These are phyloP conservation scores for Bembecia ichneumoniformis DNA, from an alignment of 2,888 invertebrate species.

Conservation along the genomic window DNA sequence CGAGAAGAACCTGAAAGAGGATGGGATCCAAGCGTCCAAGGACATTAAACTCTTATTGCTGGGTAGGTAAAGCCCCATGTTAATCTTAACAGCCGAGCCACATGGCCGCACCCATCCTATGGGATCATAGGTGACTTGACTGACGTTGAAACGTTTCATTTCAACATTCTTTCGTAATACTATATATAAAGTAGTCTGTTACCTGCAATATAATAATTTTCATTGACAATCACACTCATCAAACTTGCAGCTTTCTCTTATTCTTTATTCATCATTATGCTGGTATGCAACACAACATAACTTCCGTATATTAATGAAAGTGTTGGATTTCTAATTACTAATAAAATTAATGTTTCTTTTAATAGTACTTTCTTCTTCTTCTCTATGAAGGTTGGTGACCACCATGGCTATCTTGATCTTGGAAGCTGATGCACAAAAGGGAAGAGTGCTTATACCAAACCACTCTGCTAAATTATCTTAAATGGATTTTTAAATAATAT, in stretches of 20 bases:
- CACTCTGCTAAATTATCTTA: no score
- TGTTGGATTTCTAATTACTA: conserved; percentile 23
- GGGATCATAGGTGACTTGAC: background rate
- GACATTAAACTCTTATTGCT: conserved; percentile 98
- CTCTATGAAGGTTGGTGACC: no score
- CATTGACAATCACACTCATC: background rate
- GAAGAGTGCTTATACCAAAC: no score
- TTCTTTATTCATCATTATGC: conserved; percentile 43
- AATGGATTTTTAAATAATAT: no score
- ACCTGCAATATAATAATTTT: no score
- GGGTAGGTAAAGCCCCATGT: conserved; percentile 76
- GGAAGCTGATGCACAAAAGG: no score
- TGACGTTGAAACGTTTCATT: background rate
- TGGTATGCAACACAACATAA: conserved; percentile 34
- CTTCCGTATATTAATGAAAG: conserved; percentile 55
- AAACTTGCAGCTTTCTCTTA: conserved; percentile 44
- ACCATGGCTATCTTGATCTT: no score
- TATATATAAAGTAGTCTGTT: no score
- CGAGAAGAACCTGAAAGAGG: conserved; percentile 98
- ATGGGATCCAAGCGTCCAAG: conserved; percentile 98
- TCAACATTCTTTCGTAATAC: background rate
- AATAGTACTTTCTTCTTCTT: no score
- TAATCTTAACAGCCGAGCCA: background rate
- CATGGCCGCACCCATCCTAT: conserved; percentile 54
- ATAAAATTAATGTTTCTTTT: background rate